Evolutionary conservation across 2,113 vertebrate species (phyloP).

Genomic region (Carlito syrichta): DNA sequence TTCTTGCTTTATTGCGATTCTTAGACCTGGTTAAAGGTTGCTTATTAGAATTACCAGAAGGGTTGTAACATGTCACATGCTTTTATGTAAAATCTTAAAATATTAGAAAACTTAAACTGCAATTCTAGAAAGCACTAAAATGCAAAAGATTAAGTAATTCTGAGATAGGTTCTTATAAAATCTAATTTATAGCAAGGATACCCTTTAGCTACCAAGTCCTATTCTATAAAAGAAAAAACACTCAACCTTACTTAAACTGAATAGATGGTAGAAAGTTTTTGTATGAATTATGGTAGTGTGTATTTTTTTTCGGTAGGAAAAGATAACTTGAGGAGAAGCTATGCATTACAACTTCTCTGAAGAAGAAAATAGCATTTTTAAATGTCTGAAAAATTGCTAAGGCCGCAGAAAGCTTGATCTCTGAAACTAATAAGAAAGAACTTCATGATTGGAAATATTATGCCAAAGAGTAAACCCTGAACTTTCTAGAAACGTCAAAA

Average conservation of each 20-base stretch:
- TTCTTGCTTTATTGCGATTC: not conserved
- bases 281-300: not conserved
- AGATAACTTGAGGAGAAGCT: constrained; percentile 53
- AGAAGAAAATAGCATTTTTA: constrained; percentile 56
- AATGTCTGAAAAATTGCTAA: constrained; percentile 64
- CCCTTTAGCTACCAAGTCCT: not conserved
- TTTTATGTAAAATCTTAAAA: constrained; percentile 8
- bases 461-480: constrained; percentile 68
- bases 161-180: not conserved
- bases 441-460: constrained; percentile 63
- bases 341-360: constrained; percentile 48
- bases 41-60: not conserved
- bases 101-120: not conserved
- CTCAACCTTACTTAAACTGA: constrained; percentile 23
- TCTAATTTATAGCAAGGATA: not conserved
- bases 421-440: constrained; percentile 67
- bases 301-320: constrained; percentile 48
- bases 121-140: not conserved
- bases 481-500: constrained; percentile 58
- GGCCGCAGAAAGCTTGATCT: constrained; percentile 68
- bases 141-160: not conserved
- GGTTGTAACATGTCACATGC: not conserved
- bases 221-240: not conserved
- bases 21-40: not conserved
- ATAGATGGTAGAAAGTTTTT: not conserved